phyloP scores from a whole-genome alignment of 2,797 vertebrate genomes.

The Danio kyathit region DNA sequence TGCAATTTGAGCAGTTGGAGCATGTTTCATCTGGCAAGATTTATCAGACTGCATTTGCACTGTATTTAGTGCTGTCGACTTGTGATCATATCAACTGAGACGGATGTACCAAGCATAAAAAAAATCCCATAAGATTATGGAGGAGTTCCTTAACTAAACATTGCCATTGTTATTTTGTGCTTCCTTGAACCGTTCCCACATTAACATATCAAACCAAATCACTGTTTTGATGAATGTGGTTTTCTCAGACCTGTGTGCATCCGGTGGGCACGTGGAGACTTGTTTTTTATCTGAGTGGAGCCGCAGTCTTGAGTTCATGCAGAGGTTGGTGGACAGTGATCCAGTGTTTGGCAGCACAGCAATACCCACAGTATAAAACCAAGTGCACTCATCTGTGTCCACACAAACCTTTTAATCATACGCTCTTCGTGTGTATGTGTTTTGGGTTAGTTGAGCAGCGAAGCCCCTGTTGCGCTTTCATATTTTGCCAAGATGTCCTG shows the following conservation, averaged over 20 bases:
- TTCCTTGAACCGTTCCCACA: conserved; percentile 15
- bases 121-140: not conserved
- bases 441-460: conserved; percentile 11
- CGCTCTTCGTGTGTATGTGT: conserved; percentile 22
- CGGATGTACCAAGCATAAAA: not conserved
- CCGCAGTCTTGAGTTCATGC: conserved; percentile 28
- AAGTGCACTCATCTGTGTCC: conserved; percentile 30
- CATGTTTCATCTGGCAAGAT: not conserved
- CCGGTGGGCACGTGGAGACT: conserved; percentile 17
- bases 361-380: conserved; percentile 38
- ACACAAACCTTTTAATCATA: conserved; percentile 45
- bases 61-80: not conserved
- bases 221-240: conserved; percentile 33
- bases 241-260: conserved; percentile 35
- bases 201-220: conserved; percentile 24
- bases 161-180: conserved; percentile 6
- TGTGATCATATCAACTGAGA: not conserved
- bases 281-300: conserved; percentile 37
- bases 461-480: not conserved
- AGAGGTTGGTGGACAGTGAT: conserved; percentile 48
- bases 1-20: not conserved
- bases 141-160: conserved; percentile 13
- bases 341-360: conserved; percentile 35
- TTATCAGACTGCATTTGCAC: not conserved
- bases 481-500: conserved; percentile 31